Base-by-base conservation (phyloP, 2,888 invertebrate species). In the Cancer borealis region DNA sequence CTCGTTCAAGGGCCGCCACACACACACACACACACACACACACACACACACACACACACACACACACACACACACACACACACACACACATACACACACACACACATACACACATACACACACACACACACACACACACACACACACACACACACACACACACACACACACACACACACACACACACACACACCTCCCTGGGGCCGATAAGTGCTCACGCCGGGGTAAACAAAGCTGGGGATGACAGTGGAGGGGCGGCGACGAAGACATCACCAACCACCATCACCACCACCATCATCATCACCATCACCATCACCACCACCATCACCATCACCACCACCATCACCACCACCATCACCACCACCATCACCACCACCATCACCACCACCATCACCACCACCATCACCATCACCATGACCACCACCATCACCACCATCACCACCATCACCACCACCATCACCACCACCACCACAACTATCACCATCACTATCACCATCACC, bases 221-320 rank as follows among this genome's bases (percentile, higher is more conserved):
- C 79, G 79, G 30, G 79, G 79, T 79, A 79, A 79, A 79, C 79
- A 79, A 79, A 79, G 79, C 79, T 79, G 79, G 30, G 79, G 79
- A 79, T 79, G 79, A 79, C 79, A 79, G 79, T 14, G 79, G 26
- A 79, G 79, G 79, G 79, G 66, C n/a, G 17, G 66, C 66, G 17
- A 8, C 66, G 17, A 66, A n/a, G 66, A 66, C 66, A 46, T 49
- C 49, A 89, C 10, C 49, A 21, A 8, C 88, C 66, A 46, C 49
- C 49, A 89, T 3, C 49, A 21, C 47, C 88, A 88, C 39, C 88
- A 46, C 89, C 49, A 89, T 3, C 49, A 49, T 47, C 49, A 89
- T 26, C 89, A 89, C n/a, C 89, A 49, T 46, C 89, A 47, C 26
- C 89, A 26, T 12, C 8, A 26, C 3, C 30, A 90, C 26, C 90